Percentiles rank a stretch among this genome's conserved stretches.
phyloP scores from a whole-genome alignment of 2,797 vertebrate genomes.

The Lindbergichthys nudifrons region DNA sequence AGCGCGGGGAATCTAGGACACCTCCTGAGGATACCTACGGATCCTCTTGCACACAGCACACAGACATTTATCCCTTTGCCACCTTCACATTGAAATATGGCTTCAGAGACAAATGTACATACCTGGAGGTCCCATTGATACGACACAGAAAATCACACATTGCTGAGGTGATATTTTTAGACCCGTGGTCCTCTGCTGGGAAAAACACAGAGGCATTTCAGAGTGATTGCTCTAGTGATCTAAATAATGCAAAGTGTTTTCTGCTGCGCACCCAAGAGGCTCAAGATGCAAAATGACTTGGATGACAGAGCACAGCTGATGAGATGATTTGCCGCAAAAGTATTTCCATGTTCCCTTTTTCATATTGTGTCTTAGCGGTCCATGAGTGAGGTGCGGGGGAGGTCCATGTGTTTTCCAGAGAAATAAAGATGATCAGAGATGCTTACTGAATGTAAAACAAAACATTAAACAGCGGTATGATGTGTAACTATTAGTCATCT shows the following conservation, averaged over 20 bases:
- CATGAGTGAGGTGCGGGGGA: slow-evolving; percentile 36
- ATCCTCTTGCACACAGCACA: slow-evolving; percentile 46
- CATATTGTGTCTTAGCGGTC: slow-evolving; percentile 60
- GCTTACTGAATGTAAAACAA: slow-evolving; percentile 15
- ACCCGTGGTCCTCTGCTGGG: slow-evolving; percentile 55
- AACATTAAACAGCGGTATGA: not conserved
- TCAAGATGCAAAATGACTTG: slow-evolving; percentile 75
- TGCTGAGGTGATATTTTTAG: slow-evolving; percentile 78
- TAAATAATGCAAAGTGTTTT: slow-evolving; percentile 86
- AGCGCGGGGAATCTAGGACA: slow-evolving; percentile 68
- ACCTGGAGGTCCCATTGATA: slow-evolving; percentile 80
- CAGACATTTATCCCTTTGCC: slow-evolving; percentile 60
- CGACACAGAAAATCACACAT: slow-evolving; percentile 70
- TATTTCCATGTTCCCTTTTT: slow-evolving; percentile 74
- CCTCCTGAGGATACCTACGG: slow-evolving; percentile 60
- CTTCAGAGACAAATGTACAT: slow-evolving; percentile 71
- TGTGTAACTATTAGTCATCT: not conserved
- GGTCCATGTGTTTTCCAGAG: slow-evolving; percentile 23
- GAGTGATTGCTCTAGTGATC: slow-evolving; percentile 78
- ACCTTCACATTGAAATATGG: slow-evolving; percentile 68
- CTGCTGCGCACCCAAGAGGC: slow-evolving; percentile 62
- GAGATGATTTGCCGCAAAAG: slow-evolving; percentile 75
- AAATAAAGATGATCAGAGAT: slow-evolving; percentile 12
- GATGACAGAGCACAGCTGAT: slow-evolving; percentile 78
- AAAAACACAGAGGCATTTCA: slow-evolving; percentile 79